Evolutionary conservation across 2,113 vertebrate species (phyloP).

Genomic region (Oncorhynchus tshawytscha): DNA sequence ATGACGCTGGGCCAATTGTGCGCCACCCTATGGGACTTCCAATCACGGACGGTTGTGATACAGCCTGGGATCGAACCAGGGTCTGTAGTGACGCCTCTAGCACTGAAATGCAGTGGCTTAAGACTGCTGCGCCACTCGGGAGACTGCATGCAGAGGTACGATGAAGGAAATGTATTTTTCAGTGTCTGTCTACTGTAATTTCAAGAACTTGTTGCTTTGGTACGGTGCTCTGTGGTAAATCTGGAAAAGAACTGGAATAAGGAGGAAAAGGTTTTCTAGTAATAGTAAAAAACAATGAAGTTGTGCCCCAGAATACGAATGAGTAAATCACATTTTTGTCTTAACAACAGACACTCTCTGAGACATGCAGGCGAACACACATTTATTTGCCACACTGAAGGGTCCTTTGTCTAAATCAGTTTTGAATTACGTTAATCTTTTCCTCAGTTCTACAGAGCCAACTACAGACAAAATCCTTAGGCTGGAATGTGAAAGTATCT

Average conservation of each 20-base stretch:
- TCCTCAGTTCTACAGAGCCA: constrained; percentile 21
- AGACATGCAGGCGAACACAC: not conserved
- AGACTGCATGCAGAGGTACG: not conserved
- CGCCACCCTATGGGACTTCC: no score
- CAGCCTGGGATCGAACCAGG: no score
- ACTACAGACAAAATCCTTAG: constrained; percentile 24
- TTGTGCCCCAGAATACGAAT: not conserved
- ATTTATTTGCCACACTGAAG: not conserved
- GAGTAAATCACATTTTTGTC: not conserved
- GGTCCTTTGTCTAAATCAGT: not conserved
- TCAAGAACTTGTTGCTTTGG: not conserved
- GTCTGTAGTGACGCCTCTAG: no score
- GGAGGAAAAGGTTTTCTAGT: no score
- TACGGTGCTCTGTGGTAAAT: no score
- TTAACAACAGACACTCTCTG: not conserved
- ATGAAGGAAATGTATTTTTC: not conserved
- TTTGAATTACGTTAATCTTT: constrained; percentile 4
- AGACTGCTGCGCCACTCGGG: no score
- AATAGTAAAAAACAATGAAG: not conserved
- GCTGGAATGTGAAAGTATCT: constrained; percentile 11
- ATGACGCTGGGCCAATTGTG: no score
- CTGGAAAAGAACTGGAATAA: no score
- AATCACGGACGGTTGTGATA: no score
- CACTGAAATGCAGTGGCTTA: no score
- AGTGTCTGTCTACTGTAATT: not conserved